Base-by-base conservation (phyloP, 2,888 invertebrate genomes). In the Drosophila merina region DNA sequence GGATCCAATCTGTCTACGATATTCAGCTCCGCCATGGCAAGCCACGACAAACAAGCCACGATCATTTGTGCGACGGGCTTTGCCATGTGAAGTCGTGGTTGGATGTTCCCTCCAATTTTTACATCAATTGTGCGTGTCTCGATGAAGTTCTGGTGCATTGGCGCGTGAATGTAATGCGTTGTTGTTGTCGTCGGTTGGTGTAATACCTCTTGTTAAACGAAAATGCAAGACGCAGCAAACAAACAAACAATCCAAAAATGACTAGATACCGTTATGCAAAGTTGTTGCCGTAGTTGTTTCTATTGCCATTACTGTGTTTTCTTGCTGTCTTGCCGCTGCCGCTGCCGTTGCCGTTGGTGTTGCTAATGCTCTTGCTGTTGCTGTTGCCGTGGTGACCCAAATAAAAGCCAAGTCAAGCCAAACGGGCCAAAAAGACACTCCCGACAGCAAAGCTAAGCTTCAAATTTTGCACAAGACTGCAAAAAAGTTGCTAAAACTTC, bases 201-300 rank as follows among this genome's bases (percentile, higher is more conserved):
- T 70, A 74, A 66, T 64, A 49, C 56, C n/a, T 30, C 42, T 31
- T 52, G 44, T 42, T 58, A 63, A 50, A 56, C 64, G 42, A 52
- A 72, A 79, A 55, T 81, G 71, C 74, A 75, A 71, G 72, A 52
- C 56, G 67, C 49, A 52, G 12, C 57, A 38, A 55, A 49, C 72
- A 75, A 73, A 75, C 57, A 73, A 60, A 79, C 57, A 42, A 50
- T 64, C 38, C 63, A 26, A 50, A 50, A 67, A 52, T 59, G 74
- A 57, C 51, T 71, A 64, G 57, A 57, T 75, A 72, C 72, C 71
- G 79, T 86, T 86, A 84, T 81, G 83, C 87, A 86, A 86, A 84
- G 72, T 73, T 75, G 63, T 67, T 67, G 55, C 45, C 63, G 42
- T 30, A 48, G 36, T 33, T 36, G 48, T 36, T 54, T 38, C n/a